These are phyloP conservation scores for Parochlus steinenii DNA, from an alignment of 2,888 invertebrate genomes.

Conservation along the genomic window DNA sequence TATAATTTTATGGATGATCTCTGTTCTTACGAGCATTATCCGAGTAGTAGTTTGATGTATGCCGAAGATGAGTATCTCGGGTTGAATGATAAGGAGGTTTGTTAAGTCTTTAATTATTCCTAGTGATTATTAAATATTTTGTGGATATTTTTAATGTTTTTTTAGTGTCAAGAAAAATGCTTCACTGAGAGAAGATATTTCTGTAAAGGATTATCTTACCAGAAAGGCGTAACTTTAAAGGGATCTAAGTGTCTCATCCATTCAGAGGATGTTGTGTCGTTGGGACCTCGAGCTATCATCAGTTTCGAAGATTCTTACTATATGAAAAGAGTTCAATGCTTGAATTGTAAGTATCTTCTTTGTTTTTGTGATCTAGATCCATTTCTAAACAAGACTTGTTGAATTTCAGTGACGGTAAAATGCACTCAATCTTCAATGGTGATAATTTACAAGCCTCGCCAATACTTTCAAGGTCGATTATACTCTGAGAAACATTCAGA, in stretches of 20 bases:
- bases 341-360: constrained; percentile 50
- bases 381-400: constrained; percentile 3
- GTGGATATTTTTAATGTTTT: constrained; percentile 17
- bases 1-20: constrained; percentile 9
- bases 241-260: constrained; percentile 47
- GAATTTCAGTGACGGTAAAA: constrained; percentile 50
- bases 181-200: constrained; percentile 45
- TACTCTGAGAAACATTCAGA: constrained; percentile 68
- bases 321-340: constrained; percentile 64
- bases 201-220: constrained; percentile 51
- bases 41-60: constrained; percentile 48
- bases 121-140: constrained; percentile 17
- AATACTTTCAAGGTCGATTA: constrained; percentile 50
- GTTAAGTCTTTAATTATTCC: constrained; percentile 13
- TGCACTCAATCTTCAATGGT: constrained; percentile 56
- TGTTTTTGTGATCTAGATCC: constrained; percentile 10
- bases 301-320: constrained; percentile 44
- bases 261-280: constrained; percentile 65
- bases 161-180: constrained; percentile 43
- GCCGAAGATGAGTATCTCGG: constrained; percentile 28
- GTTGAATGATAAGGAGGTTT: constrained; percentile 28
- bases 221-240: constrained; percentile 18
- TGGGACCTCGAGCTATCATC: constrained; percentile 53
- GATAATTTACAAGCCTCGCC: constrained; percentile 45
- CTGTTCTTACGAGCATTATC: constrained; percentile 63